Conservation (phyloP, 2,113 vertebrate genomes). For the Festucalex cinctus region DNA sequence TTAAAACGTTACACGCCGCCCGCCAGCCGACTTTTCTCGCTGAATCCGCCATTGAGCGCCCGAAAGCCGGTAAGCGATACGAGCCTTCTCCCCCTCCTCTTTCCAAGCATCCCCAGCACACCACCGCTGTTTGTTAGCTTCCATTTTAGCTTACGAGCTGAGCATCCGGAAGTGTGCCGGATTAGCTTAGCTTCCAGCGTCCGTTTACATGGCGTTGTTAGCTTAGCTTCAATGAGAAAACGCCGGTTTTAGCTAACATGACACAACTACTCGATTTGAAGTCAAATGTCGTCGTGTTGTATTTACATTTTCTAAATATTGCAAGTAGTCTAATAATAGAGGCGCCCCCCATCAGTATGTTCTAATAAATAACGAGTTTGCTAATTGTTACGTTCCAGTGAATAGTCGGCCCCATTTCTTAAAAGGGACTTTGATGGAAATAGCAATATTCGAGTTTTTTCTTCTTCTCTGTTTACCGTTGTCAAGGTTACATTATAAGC, state of each 20-base stretch:
- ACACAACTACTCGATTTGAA: neutral
- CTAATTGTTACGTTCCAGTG: neutral
- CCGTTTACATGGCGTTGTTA: neutral
- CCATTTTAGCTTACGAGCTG: neutral
- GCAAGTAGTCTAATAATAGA: neutral
- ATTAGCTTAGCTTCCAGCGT: neutral
- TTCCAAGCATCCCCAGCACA: neutral
- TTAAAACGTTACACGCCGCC: neutral
- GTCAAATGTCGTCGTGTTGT: neutral
- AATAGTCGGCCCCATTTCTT: neutral
- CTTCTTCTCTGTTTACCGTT: neutral
- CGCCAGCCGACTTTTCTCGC: neutral
- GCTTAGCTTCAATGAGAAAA: neutral
- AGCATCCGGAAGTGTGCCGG: neutral
- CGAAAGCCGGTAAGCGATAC: neutral
- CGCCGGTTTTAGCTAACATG: neutral
- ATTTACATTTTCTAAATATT: neutral
- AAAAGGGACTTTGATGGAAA: neutral
- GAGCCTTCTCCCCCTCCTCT: neutral
- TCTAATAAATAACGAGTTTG: neutral
- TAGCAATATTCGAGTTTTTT: neutral
- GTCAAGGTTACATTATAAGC: neutral
- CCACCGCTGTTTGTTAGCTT: neutral
- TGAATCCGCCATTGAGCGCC: neutral
- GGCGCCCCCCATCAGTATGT: neutral